A percentile compares a stretch with the other conserved stretches of the same genome.
Evolutionary conservation across 2,113 vertebrate species (phyloP).

Genomic region (Dendrocopos noguchii): DNA sequence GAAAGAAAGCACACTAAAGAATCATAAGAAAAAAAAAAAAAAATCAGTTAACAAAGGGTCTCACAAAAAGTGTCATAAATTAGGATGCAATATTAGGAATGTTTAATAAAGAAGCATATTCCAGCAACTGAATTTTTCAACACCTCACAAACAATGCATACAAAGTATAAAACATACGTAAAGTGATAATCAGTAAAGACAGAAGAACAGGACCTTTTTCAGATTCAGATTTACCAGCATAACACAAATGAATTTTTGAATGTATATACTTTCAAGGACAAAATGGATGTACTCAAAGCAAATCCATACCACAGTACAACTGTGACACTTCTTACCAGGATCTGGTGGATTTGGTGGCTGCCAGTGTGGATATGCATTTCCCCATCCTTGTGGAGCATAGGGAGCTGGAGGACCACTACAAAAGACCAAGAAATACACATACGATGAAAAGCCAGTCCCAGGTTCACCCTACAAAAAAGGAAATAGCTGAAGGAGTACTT

Average conservation of each 20-base stretch:
- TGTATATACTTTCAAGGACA: neutral
- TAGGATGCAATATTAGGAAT: neutral
- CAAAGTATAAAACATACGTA: neutral
- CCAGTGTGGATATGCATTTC: slow-evolving; percentile 97
- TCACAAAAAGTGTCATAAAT: neutral
- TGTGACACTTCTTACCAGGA: slow-evolving; percentile 83
- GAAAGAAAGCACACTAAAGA: neutral
- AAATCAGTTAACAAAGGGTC: neutral
- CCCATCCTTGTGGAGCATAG: slow-evolving; percentile 97
- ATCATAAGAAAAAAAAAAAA: neutral
- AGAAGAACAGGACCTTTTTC: neutral
- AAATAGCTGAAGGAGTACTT: slow-evolving; percentile 65
- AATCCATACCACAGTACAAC: neutral
- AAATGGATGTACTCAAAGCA: neutral
- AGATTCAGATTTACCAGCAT: neutral
- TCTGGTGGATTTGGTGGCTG: slow-evolving; percentile 95
- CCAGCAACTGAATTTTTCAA: neutral
- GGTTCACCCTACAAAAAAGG: neutral
- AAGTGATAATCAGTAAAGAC: neutral
- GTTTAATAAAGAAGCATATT: neutral
- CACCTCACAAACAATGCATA: neutral
- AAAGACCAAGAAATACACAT: neutral
- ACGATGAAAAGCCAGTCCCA: neutral
- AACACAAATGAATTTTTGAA: neutral
- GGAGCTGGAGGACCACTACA: slow-evolving; percentile 93